Percentiles rank a stretch among this genome's conserved stretches.
Evolutionary conservation across 2,797 vertebrate genomes (phyloP).

Genomic region (Enoplosus armatus): DNA sequence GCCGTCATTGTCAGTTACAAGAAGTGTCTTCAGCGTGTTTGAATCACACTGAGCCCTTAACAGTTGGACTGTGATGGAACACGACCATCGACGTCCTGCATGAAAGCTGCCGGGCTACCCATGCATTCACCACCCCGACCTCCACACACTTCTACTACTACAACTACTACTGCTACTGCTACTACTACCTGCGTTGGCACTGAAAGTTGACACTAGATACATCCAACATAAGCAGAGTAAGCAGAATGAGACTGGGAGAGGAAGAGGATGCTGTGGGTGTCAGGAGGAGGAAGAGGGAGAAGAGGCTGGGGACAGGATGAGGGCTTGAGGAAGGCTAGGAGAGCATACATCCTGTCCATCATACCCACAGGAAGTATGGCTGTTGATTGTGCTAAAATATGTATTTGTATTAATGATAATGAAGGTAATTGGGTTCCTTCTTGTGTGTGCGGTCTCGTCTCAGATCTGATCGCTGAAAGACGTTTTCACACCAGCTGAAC

Average conservation of each 20-base stretch:
- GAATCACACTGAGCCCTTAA: neutral
- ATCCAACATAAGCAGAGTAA: too few species aligned
- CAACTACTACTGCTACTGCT: too few species aligned
- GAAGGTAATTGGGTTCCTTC: neutral
- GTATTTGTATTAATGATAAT: neutral
- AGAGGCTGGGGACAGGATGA: neutral
- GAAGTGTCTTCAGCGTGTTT: neutral
- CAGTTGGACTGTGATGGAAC: neutral
- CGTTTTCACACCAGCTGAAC: too few species aligned
- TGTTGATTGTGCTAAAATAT: too few species aligned
- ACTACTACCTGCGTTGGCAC: neutral
- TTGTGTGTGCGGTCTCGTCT: neutral
- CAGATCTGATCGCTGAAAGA: too few species aligned
- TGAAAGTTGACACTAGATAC: neutral
- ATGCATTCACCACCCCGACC: neutral
- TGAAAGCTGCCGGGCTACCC: neutral
- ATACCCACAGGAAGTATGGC: too few species aligned
- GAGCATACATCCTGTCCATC: too few species aligned
- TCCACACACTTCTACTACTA: too few species aligned
- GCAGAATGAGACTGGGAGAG: neutral
- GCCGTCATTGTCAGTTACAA: too few species aligned
- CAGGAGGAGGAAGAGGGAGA: neutral
- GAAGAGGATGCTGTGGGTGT: neutral
- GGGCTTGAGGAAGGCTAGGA: too few species aligned
- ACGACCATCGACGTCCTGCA: neutral